These are phyloP conservation scores for Paramisgurnus dabryanus DNA, from an alignment of 2,113 vertebrate species.

Conservation along the genomic window DNA sequence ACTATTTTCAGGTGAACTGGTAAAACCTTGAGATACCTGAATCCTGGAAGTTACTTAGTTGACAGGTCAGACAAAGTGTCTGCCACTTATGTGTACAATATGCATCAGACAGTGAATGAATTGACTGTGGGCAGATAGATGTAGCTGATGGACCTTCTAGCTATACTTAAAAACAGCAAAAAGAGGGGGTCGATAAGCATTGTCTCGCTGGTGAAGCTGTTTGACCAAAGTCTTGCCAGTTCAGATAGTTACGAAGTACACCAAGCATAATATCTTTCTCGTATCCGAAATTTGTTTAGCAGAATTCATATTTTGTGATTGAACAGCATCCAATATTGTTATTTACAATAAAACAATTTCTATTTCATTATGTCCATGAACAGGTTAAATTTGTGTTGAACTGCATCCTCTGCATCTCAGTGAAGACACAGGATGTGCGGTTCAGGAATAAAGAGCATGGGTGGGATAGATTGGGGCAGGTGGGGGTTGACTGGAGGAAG, in stretches of 20 bases:
- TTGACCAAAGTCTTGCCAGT: not conserved
- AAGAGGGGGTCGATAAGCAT: no score
- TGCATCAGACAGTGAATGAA: no score
- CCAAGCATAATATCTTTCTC: not conserved
- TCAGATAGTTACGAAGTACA: not conserved
- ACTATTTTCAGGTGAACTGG: no score
- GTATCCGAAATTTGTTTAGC: not conserved
- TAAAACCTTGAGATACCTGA: no score
- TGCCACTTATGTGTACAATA: no score
- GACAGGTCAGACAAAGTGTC: no score
- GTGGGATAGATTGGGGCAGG: constrained; percentile 14
- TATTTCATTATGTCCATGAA: not conserved
- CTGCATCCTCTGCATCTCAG: constrained; percentile 11
- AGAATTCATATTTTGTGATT: no score
- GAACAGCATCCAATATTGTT: no score
- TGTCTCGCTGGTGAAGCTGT: not conserved
- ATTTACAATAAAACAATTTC: not conserved
- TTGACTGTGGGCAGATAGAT: no score
- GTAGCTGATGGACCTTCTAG: no score
- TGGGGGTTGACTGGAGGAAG: constrained; percentile 33
- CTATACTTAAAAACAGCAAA: no score
- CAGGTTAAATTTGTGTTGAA: constrained; percentile 26
- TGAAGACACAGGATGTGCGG: constrained; percentile 34
- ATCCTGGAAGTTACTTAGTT: no score
- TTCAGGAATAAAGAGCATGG: constrained; percentile 37